Evolutionary conservation across 2,797 vertebrate species (phyloP).

Genomic region (Paramormyrops hopkinsi): DNA sequence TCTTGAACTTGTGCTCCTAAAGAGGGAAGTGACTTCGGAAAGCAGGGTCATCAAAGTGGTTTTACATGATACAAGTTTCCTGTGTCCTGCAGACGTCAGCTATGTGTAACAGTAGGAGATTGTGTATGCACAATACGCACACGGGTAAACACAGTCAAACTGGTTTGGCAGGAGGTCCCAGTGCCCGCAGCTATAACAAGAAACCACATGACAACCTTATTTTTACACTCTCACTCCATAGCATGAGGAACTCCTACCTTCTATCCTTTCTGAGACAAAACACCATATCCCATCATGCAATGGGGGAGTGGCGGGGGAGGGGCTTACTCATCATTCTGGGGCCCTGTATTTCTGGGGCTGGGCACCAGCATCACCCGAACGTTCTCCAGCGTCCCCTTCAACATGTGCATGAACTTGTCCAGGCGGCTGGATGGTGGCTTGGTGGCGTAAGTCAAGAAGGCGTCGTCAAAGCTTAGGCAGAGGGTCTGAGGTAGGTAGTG

Average conservation of each 20-base stretch:
- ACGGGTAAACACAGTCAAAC: neutral
- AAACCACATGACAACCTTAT: neutral
- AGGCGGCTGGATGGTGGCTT: conserved; percentile 97
- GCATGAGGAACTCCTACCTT: neutral
- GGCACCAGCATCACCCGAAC: conserved; percentile 97
- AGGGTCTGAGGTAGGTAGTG: conserved; percentile 92
- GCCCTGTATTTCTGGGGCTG: conserved; percentile 87
- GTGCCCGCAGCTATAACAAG: neutral
- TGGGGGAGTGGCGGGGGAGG: neutral
- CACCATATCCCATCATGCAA: neutral
- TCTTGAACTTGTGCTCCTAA: neutral
- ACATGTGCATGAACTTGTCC: conserved; percentile 96
- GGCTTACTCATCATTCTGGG: conserved; percentile 94
- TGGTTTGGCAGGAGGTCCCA: neutral
- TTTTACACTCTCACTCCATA: neutral
- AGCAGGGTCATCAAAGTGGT: neutral
- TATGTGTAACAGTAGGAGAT: neutral
- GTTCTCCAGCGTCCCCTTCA: conserved; percentile 94
- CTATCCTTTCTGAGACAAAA: neutral
- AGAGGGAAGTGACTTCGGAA: neutral
- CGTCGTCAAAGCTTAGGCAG: conserved; percentile 94
- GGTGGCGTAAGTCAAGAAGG: conserved; percentile 90
- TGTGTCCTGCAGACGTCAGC: neutral
- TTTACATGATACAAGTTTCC: neutral
- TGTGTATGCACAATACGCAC: neutral